Evolutionary conservation across 2,113 vertebrate genomes (phyloP).

Genomic region (Nematolebias whitei): DNA sequence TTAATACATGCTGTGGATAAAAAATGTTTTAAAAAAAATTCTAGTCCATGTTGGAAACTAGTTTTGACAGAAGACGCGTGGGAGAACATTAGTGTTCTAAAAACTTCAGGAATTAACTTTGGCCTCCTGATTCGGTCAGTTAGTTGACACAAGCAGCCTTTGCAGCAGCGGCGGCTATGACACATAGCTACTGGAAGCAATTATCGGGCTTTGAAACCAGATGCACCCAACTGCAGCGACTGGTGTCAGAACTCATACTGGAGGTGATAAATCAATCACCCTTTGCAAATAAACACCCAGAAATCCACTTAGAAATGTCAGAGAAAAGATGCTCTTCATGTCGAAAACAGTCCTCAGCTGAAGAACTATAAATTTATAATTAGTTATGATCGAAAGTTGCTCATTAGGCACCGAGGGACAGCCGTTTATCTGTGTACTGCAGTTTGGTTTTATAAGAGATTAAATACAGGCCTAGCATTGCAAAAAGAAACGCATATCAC

Average conservation of each 20-base stretch:
- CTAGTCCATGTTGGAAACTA: background rate
- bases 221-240: background rate
- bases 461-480: background rate
- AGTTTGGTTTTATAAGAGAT: background rate
- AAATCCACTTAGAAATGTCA: slow-evolving; percentile 5
- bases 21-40: background rate
- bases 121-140: slow-evolving; percentile 5
- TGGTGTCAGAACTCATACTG: slow-evolving; percentile 12
- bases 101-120: background rate
- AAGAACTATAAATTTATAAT: background rate
- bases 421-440: background rate
- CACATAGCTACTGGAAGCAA: slow-evolving; percentile 17
- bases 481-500: too few relatives aligned
- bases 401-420: background rate
- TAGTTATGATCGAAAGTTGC: background rate
- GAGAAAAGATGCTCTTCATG: background rate
- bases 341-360: background rate
- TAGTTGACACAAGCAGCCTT: slow-evolving; percentile 4
- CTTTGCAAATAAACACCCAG: slow-evolving; percentile 18
- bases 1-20: background rate
- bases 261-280: slow-evolving; percentile 18
- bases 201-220: slow-evolving; percentile 23
- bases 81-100: background rate
- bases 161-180: background rate
- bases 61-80: background rate